Conservation (phyloP, 2,888 invertebrate species). For the Oconnorella tubifera region DNA sequence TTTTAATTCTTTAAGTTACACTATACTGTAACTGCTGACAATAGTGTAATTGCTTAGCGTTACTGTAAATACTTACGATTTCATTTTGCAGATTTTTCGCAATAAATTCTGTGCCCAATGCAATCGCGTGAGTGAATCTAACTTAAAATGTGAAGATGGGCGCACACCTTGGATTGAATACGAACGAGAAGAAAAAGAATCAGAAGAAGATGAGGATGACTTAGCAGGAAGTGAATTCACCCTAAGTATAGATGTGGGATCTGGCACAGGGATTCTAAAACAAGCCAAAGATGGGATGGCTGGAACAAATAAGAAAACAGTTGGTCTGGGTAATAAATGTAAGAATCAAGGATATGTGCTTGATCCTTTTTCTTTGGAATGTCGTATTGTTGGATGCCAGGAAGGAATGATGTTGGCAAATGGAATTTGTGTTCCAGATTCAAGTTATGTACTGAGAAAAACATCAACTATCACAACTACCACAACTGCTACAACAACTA, state of each 20-base stretch:
- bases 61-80: too few relatives aligned
- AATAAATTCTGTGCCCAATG: constrained; percentile 25
- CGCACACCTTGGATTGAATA: constrained; percentile 7
- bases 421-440: constrained; percentile 10
- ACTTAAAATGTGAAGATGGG: constrained; percentile 15
- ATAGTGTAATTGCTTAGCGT: too few relatives aligned
- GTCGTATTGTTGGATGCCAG: constrained; percentile 10
- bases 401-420: background rate
- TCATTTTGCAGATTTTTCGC: constrained; percentile 10
- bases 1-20: too few relatives aligned
- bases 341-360: constrained; percentile 4
- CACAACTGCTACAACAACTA: background rate
- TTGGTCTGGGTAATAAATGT: constrained; percentile 11
- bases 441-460: background rate
- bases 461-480: background rate
- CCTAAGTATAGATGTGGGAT: background rate
- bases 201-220: background rate
- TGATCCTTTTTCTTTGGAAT: constrained; percentile 15
- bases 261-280: background rate
- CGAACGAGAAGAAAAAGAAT: background rate
- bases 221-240: background rate
- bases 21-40: too few relatives aligned
- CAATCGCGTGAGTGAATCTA: constrained; percentile 8
- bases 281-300: background rate
- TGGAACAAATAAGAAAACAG: too few relatives aligned